Evolutionary conservation across 2,113 vertebrate species (phyloP).

Genomic region (Bos indicus): DNA sequence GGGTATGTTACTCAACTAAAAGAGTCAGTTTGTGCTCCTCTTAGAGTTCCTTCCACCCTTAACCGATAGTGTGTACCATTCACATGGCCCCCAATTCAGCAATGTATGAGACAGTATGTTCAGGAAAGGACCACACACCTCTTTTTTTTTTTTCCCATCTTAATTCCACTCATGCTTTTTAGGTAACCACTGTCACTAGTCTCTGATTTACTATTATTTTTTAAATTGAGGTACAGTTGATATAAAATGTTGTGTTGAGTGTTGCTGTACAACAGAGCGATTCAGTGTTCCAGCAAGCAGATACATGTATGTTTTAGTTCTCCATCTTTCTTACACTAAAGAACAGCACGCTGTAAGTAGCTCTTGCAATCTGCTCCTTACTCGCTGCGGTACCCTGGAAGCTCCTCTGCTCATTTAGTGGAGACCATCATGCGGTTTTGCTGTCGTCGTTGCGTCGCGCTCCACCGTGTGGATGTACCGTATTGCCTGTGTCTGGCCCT

Average conservation of each 20-base stretch:
- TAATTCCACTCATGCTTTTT: background rate
- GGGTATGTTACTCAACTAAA: background rate
- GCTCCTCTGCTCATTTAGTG: background rate
- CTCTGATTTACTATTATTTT: background rate
- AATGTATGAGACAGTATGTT: background rate
- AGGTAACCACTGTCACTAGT: background rate
- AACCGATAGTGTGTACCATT: background rate
- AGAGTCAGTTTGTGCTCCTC: background rate
- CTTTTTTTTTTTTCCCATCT: background rate
- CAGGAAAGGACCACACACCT: background rate
- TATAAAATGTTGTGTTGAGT: background rate
- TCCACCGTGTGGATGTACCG: background rate
- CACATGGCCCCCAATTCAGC: background rate
- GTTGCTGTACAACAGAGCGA: background rate
- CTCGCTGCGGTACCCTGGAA: background rate
- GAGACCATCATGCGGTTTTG: background rate
- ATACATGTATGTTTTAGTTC: background rate
- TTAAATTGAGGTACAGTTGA: background rate
- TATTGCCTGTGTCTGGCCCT: background rate
- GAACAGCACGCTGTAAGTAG: background rate
- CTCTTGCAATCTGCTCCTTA: background rate
- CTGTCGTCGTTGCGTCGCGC: fast-evolving
- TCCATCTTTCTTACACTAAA: background rate
- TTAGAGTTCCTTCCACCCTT: background rate
- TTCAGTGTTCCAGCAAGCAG: background rate